Evolutionary conservation across 1,140 invertebrate species (phyloP), one percentile per base, ranked within the genome.

Genomic region (Anastrepha obliqua): DNA sequence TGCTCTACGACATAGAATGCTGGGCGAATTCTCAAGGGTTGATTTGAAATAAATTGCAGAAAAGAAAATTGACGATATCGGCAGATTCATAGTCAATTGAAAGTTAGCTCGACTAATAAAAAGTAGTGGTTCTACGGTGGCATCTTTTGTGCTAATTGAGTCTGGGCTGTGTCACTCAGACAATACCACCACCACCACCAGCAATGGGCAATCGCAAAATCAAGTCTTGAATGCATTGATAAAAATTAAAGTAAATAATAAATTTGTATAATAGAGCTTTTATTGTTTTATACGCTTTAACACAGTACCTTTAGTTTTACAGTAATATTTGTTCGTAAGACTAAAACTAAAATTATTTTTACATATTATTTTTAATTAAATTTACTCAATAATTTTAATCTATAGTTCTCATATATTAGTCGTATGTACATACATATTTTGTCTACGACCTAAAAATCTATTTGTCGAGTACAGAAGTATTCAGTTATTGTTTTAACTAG

Each of bases 241-340:
- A 0, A 0, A 29, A 29, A 29, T 29, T 0, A 11, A 55, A 11
- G 51, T 55, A 55, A 55, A 55, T 11, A 8, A 4, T 62, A 15
- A 62, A 17, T 62, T 62, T 15, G 60, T 17, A 62, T 62, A 62
- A 13, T 62, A 4, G 51, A 62, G 15, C 55, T 81, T 81, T 81
- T 81, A 55, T 81, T 81, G 17, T 81, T 51, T 81, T 81, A 55
- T 81, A 55, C 44, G 47, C 42, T 74, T 81, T 81, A 81, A 81
- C 74, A 81, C 74, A 81, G 74, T 81, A 81, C 29, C 55, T 81
- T 20, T 55, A 81, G 74, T 81, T 81, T 67, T 81, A 81, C 47
- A 29, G 47, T 81, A 81, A 55, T 55, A 55, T 5, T 74, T 74
- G 44, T 29, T 17, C 74, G 13, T 81, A 81, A 8, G 55, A 55